Base-by-base conservation (phyloP, 2,113 vertebrate species). In the Nibea albiflora region DNA sequence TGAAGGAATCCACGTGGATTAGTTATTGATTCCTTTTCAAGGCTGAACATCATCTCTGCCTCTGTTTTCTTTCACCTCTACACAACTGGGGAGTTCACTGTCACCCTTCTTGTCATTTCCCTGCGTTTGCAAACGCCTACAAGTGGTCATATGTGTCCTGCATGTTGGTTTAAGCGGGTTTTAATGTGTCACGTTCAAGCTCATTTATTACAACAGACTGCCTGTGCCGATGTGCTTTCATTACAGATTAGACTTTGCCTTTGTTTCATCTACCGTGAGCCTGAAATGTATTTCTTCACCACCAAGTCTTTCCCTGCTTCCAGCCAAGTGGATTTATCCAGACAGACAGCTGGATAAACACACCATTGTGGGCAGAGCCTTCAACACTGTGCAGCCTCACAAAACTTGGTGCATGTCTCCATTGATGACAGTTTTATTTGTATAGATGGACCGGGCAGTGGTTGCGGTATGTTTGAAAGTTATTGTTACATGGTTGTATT, bases 311-410 rank as follows among this genome's bases (percentile, higher is more conserved):
- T 82, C 22, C 49, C 66, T 71, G 80, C 67, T 84, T 80, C 68
- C n/a, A 66, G 79, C 81, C 85, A 87, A 92, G 87, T 82, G 84
- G 76, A 86, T 89, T 88, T 82, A 88, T 89, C 68, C 87, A 89
- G 79, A 90, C 85, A 83, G 92, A 90, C 90, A 90, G 90, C 88
- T 94, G 85, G 80, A 90, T 91, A 93, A 92, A 92, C 87, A 92
- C 67, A 80, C 56, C 61, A 54, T 61, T 82, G 68, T 86, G 79
- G 81, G 78, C 85, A 85, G 67, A 83, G 81, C 85, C 76, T 65
- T 75, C 76, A 73, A 78, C 39, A 28, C 60, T 66, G 76, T 70
- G 85, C 69, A 81, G 68, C 68, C 28, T 77, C 52, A 47, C 65
- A 65, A 53, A 78, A 53, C 46, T 64, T 16, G 35, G 4, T 77